Evolutionary conservation across 2,797 vertebrate species (phyloP), one percentile per base, ranked within the genome.

Genomic region (Nasua narica): DNA sequence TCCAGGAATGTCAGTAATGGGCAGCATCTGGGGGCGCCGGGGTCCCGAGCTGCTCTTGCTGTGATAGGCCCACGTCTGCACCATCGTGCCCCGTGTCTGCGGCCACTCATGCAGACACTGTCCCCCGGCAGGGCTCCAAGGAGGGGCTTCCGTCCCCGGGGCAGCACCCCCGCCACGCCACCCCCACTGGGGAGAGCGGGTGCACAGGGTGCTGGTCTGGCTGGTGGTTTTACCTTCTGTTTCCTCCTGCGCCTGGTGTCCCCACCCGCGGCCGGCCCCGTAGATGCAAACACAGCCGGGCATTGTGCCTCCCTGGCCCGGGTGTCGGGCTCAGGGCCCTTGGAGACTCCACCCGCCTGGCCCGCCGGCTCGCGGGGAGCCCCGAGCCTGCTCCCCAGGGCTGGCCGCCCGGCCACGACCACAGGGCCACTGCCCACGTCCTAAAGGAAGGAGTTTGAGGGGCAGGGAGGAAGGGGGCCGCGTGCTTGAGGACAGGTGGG

Each of bases 1-100:
- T 72, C 69, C 13, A 8, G 69, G 23, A 43, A 8, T 72, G 13
- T 43, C 69, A 7, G 69, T 27, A 27, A 15, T 2, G 2, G 69
- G 37, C 13, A 6, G 12, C 14, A 1, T 43, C 23, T 43, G 37
- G 37, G 69, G 23, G 25, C 6, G 0, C 69, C 7, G 5, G 69
- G 67, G 21, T 15, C 19, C 11, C 10, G 37, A 7, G 12, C 21
- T 35, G 65, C 37, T 3, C 37, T 7, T 6, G 35, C 67, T 9
- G 11, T 7, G 11, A 40, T 0, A 5, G 40, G 70, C 37, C 19
- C 25, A 5, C 1, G 12, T 70, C 69, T 9, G 14, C 37, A 72
- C 37, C 3, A 3, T 9, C 7, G 2, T 4, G 23, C 35, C 35
- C 13, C 1, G 37, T 0, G 70, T 69, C 40, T 29, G 40, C 2